Evolutionary conservation across 2,888 invertebrate species (phyloP).

Genomic region (Dryococelus australis): DNA sequence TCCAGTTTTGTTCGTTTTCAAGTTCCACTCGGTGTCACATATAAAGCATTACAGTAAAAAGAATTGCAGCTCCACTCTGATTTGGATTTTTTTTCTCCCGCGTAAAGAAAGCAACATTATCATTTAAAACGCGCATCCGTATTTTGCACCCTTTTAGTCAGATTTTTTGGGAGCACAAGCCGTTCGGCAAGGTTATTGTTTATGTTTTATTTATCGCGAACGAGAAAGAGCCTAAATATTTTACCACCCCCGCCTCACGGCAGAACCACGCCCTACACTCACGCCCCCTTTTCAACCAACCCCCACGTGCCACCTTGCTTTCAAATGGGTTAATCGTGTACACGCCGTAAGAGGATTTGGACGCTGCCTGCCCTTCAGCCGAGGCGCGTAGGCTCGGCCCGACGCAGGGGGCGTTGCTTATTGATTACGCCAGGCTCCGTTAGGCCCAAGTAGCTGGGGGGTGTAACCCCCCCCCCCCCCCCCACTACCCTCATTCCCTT

Average conservation of each 20-base stretch:
- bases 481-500: no score
- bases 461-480: not conserved
- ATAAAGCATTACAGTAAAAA: no score
- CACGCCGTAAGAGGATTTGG: slow-evolving; percentile 36
- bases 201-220: not conserved
- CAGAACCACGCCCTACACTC: not conserved
- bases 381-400: not conserved
- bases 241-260: not conserved
- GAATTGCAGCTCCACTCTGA: no score
- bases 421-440: slow-evolving; percentile 35
- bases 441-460: slow-evolving; percentile 17
- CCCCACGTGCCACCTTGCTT: not conserved
- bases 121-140: not conserved
- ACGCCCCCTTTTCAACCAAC: not conserved
- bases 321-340: slow-evolving; percentile 39
- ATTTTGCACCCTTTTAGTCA: not conserved
- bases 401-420: slow-evolving; percentile 23
- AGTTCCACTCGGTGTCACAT: no score
- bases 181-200: not conserved
- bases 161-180: not conserved
- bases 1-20: no score
- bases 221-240: not conserved
- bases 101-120: not conserved
- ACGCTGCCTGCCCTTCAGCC: slow-evolving; percentile 31
- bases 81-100: not conserved